These are phyloP conservation scores for Prochilodus magdalenae DNA, from an alignment of 2,113 vertebrate genomes.

Conservation along the genomic window DNA sequence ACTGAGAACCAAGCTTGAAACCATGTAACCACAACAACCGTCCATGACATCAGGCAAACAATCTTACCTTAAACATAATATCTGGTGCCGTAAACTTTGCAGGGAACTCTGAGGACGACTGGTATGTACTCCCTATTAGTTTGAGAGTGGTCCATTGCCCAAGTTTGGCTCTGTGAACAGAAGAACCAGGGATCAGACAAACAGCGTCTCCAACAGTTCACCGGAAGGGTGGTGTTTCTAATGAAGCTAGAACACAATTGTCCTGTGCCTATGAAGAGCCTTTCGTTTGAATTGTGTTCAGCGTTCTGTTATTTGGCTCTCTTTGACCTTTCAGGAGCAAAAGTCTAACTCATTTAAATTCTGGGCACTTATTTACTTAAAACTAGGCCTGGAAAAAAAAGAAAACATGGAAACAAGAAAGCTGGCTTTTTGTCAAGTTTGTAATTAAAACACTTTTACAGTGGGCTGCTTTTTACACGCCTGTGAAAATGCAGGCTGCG, in stretches of 20 bases:
- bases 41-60: no score
- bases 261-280: not conserved
- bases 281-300: not conserved
- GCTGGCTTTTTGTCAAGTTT: slow-evolving; percentile 58
- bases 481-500: slow-evolving; percentile 47
- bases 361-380: slow-evolving; percentile 55
- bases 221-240: not conserved
- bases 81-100: no score
- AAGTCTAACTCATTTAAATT: slow-evolving; percentile 58
- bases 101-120: no score
- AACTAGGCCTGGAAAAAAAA: slow-evolving; percentile 44
- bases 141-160: no score
- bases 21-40: not conserved
- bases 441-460: slow-evolving; percentile 68
- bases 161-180: no score
- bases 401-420: slow-evolving; percentile 5
- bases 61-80: no score
- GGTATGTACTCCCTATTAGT: no score
- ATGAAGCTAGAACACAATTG: not conserved
- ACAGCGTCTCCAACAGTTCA: not conserved
- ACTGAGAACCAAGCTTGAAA: not conserved
- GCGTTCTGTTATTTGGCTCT: not conserved
- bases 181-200: no score
- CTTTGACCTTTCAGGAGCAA: slow-evolving; percentile 33
- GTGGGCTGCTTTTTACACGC: slow-evolving; percentile 56